Percentiles rank a stretch among this genome's conserved stretches.
These are phyloP conservation scores for Menura novaehollandiae DNA, from an alignment of 2,113 vertebrate species.

Conservation along the genomic window DNA sequence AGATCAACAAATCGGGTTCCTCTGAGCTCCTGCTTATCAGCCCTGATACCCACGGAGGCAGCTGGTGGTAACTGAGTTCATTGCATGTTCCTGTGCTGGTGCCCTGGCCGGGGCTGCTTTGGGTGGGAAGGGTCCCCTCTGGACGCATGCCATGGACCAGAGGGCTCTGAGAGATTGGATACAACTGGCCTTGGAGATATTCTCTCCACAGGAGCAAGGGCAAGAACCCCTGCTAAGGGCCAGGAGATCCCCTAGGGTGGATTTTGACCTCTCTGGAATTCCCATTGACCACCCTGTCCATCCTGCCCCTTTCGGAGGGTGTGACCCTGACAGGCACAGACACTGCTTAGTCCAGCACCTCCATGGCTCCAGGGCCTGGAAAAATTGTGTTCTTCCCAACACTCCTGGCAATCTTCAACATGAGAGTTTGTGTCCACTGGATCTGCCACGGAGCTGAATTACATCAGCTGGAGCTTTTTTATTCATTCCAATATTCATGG, in stretches of 20 bases:
- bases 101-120: not conserved
- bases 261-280: not conserved
- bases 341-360: not conserved
- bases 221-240: not conserved
- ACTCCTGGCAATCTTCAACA: not conserved
- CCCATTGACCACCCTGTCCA: not conserved
- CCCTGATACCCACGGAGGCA: not conserved
- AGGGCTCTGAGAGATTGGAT: accelerated
- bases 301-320: not conserved
- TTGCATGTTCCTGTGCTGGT: not conserved
- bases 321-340: not conserved
- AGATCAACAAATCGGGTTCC: not conserved
- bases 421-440: accelerated
- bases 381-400: not conserved
- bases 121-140: not conserved
- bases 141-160: not conserved
- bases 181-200: not conserved
- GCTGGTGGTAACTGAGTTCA: not conserved
- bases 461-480: not conserved
- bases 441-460: not conserved
- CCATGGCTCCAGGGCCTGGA: not conserved
- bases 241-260: too few species aligned
- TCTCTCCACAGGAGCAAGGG: not conserved
- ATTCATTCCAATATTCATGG: accelerated
- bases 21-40: not conserved